Evolutionary conservation across 2,113 vertebrate species (phyloP).

Genomic region (Pavo muticus): DNA sequence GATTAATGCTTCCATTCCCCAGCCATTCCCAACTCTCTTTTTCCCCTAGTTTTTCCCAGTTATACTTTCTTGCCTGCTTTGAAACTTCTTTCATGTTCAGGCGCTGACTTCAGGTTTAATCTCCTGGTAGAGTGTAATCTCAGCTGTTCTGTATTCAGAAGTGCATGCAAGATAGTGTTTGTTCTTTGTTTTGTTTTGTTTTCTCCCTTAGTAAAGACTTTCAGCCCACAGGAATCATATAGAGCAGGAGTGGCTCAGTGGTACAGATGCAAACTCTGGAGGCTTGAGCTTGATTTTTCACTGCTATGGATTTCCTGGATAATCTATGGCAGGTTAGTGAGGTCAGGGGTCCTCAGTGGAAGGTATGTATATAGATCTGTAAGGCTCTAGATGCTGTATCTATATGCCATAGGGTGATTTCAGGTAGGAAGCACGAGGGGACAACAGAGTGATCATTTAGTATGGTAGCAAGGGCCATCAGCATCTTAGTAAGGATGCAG

Average conservation of each 20-base stretch:
- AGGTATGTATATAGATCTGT: not conserved
- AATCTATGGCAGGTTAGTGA: not conserved
- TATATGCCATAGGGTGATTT: not conserved
- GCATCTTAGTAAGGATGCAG: not conserved
- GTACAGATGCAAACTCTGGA: not conserved
- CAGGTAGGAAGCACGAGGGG: not conserved
- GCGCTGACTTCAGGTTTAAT: not conserved
- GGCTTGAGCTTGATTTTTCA: not conserved
- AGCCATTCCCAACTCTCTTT: not conserved
- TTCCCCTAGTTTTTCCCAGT: not conserved
- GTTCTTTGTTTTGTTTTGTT: not conserved
- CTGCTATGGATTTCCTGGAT: not conserved
- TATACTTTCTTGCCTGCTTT: not conserved
- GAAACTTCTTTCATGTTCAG: not conserved
- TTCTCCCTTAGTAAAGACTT: not conserved
- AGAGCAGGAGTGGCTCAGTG: not conserved
- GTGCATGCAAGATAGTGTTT: not conserved
- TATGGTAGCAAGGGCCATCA: not conserved
- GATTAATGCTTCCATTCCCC: not conserved
- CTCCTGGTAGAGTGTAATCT: not conserved
- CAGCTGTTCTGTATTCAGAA: not conserved
- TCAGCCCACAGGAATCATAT: not conserved
- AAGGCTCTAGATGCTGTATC: not conserved
- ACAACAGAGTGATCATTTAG: fast-evolving
- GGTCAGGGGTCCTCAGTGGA: not conserved